Conservation (phyloP, 35 echinoderm and acorn worm genomes). For the Chiridota heheva region DNA sequence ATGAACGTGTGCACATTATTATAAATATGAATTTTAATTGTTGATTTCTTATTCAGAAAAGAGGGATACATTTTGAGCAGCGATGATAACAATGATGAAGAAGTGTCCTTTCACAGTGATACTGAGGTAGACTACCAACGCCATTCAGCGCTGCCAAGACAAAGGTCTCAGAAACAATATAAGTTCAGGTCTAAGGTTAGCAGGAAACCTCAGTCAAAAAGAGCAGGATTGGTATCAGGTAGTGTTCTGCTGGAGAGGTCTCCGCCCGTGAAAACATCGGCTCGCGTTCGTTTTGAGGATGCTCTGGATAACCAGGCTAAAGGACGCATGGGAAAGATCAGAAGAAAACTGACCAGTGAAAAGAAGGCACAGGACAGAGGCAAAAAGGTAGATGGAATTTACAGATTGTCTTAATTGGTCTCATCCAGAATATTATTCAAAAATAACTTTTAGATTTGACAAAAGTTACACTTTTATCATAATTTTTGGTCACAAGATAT, state of each 20-base stretch:
- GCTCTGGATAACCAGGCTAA: slow-evolving; percentile 77
- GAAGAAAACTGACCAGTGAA: slow-evolving; percentile 65
- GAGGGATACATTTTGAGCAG: too few relatives aligned
- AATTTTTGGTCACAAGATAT: too few relatives aligned
- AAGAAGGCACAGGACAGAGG: slow-evolving; percentile 46
- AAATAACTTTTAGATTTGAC: too few relatives aligned
- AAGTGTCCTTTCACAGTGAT: slow-evolving; percentile 64
- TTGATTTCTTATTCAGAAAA: slow-evolving; percentile 8
- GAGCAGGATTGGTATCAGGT: slow-evolving; percentile 1
- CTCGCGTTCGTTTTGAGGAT: slow-evolving; percentile 73
- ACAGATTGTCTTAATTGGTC: background rate
- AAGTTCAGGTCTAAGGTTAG: background rate
- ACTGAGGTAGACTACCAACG: slow-evolving; percentile 56
- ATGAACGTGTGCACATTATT: too few relatives aligned
- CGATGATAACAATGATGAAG: slow-evolving; percentile 38
- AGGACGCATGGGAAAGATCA: slow-evolving; percentile 71
- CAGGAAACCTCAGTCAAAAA: background rate
- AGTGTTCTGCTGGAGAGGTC: slow-evolving; percentile 9
- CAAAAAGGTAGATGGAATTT: slow-evolving; percentile 47
- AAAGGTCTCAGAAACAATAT: background rate
- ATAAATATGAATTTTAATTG: too few relatives aligned
- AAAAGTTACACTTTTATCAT: too few relatives aligned
- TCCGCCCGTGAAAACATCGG: background rate
- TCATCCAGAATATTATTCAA: background rate
- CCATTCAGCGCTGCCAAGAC: background rate